Conservation (phyloP, 1,140 invertebrate species). For the Drosophila ercepeae region DNA sequence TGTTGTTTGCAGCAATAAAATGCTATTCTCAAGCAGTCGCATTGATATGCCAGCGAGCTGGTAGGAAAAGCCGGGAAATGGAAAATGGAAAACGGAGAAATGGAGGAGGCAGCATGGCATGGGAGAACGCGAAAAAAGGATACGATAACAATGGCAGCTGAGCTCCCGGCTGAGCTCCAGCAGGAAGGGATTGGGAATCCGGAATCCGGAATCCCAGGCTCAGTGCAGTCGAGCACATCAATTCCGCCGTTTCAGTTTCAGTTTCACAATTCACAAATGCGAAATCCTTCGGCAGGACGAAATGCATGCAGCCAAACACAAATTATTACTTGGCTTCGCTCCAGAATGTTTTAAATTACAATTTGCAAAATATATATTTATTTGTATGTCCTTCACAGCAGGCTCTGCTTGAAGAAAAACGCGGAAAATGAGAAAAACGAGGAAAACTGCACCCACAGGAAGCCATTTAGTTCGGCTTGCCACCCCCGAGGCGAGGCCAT, state of each 20-base stretch:
- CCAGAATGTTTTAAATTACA: conserved; percentile 81
- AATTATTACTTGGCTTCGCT: conserved; percentile 75
- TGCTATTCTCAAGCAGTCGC: conserved; percentile 63
- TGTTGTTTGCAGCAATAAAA: conserved; percentile 76
- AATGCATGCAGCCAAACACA: conserved; percentile 53
- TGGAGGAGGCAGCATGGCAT: background rate
- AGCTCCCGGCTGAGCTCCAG: conserved; percentile 22
- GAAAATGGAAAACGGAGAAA: conserved; percentile 5
- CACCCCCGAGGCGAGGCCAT: conserved; percentile 20
- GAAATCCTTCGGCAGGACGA: conserved; percentile 56
- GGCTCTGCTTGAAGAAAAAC: background rate
- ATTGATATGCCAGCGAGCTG: conserved; percentile 41
- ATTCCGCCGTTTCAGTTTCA: conserved; percentile 56
- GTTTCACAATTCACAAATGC: conserved; percentile 59
- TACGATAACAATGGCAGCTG: conserved; percentile 62
- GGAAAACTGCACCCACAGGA: conserved; percentile 52
- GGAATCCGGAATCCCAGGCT: conserved; percentile 11
- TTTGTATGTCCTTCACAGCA: conserved; percentile 24
- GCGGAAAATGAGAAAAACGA: background rate
- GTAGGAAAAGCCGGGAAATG: background rate
- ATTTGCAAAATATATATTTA: conserved; percentile 55
- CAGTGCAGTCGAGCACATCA: conserved; percentile 72
- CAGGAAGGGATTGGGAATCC: background rate
- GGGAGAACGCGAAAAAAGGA: conserved; percentile 33
- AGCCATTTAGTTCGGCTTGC: conserved; percentile 57